phyloP scores from a whole-genome alignment of 2,113 vertebrate species.

The Gobiocypris rarus region DNA sequence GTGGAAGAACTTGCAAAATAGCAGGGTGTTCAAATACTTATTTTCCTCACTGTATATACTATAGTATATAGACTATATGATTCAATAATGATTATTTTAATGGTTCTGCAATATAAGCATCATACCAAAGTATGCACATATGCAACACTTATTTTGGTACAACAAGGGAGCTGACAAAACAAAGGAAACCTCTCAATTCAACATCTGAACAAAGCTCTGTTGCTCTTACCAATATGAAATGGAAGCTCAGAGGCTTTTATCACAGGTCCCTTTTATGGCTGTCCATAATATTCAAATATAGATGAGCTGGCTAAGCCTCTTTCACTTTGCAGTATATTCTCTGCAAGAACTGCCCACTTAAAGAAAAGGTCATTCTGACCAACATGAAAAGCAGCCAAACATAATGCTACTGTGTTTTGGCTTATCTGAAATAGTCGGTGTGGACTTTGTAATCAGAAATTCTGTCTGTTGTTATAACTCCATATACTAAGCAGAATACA shows the following conservation, averaged over 20 bases:
- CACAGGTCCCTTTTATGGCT: neutral
- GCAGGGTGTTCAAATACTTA: too few relatives aligned
- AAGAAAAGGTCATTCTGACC: neutral
- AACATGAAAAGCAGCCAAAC: too few relatives aligned
- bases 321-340: neutral
- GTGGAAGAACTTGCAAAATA: too few relatives aligned
- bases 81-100: neutral
- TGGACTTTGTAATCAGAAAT: too few relatives aligned
- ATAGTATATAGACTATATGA: too few relatives aligned
- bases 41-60: too few relatives aligned
- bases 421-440: too few relatives aligned
- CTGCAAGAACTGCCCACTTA: neutral
- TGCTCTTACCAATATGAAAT: neutral
- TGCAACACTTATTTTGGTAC: neutral
- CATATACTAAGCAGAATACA: too few relatives aligned
- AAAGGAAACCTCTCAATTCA: neutral
- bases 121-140: neutral
- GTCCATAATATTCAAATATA: slow-evolving; percentile 16
- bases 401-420: too few relatives aligned
- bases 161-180: neutral
- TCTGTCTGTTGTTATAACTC: too few relatives aligned
- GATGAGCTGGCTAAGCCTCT: neutral
- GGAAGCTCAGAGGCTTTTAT: neutral
- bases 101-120: neutral
- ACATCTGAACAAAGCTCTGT: neutral